Conservation (phyloP, 2,797 vertebrate genomes). For the Syngnathus rostellatus region DNA sequence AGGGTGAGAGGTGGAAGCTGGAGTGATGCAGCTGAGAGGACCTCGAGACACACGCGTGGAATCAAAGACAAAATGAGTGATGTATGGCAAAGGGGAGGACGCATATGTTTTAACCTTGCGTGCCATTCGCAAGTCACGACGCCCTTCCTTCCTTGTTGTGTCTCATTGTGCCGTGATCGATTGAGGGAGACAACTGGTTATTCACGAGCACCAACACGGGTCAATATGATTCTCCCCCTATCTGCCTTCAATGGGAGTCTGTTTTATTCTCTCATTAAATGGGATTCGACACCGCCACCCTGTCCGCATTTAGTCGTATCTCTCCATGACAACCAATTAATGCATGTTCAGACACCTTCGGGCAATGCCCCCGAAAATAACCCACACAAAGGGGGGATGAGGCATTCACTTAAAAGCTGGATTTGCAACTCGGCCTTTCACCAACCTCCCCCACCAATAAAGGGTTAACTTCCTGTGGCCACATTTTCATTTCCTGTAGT, state of each 20-base stretch:
- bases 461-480: slow-evolving; percentile 66
- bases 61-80: slow-evolving; percentile 27
- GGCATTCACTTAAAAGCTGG: slow-evolving; percentile 25
- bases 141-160: slow-evolving; percentile 44
- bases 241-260: slow-evolving; percentile 54
- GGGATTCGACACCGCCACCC: slow-evolving; percentile 53
- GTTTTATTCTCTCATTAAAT: slow-evolving; percentile 68
- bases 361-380: slow-evolving; percentile 49
- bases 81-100: slow-evolving; percentile 10
- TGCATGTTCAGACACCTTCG: slow-evolving; percentile 53
- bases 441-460: slow-evolving; percentile 17
- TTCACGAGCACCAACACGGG: slow-evolving; percentile 58
- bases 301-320: slow-evolving; percentile 49
- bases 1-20: slow-evolving; percentile 30
- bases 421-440: slow-evolving; percentile 8
- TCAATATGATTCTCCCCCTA: slow-evolving; percentile 57
- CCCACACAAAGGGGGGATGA: slow-evolving; percentile 35
- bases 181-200: slow-evolving; percentile 68
- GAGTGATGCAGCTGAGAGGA: slow-evolving; percentile 17
- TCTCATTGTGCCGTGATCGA: slow-evolving; percentile 67
- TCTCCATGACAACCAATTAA: slow-evolving; percentile 70
- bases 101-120: slow-evolving; percentile 59
- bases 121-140: slow-evolving; percentile 67
- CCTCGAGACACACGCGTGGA: slow-evolving; percentile 11
- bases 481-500: slow-evolving; percentile 75